These are phyloP conservation scores for Pogonomyrmex barbatus DNA, from an alignment of 1,140 invertebrate species.

Conservation along the genomic window DNA sequence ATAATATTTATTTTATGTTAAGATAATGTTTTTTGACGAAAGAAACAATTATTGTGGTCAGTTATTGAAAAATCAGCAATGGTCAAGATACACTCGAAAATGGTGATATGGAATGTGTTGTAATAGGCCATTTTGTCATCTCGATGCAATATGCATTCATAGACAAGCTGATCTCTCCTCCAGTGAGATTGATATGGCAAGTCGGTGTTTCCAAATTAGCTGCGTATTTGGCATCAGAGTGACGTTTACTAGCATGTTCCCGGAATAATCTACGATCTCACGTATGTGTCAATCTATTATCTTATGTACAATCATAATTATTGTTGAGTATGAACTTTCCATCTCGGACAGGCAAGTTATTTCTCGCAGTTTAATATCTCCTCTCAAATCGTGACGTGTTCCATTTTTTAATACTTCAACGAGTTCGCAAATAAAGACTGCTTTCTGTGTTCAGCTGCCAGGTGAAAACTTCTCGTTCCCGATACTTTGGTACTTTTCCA, in stretches of 20 bases:
- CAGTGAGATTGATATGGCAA: slow-evolving; percentile 52
- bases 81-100: not conserved
- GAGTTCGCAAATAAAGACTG: slow-evolving; percentile 22
- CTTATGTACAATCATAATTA: slow-evolving; percentile 34
- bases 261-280: slow-evolving; percentile 56
- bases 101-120: not conserved
- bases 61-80: not conserved
- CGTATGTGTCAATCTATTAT: slow-evolving; percentile 46
- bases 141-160: slow-evolving; percentile 16
- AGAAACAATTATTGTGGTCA: not conserved
- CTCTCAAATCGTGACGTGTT: not conserved
- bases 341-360: not conserved
- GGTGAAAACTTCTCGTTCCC: slow-evolving; percentile 20
- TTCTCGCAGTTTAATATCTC: slow-evolving; percentile 10
- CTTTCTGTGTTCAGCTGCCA: not conserved
- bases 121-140: not conserved
- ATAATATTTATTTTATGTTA: not conserved
- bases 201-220: slow-evolving; percentile 53
- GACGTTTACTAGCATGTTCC: slow-evolving; percentile 38
- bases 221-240: slow-evolving; percentile 50
- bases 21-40: not conserved
- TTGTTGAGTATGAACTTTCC: not conserved
- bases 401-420: slow-evolving; percentile 27
- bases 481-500: slow-evolving; percentile 59
- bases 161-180: slow-evolving; percentile 25